Evolutionary conservation across 1,140 invertebrate genomes (phyloP), one percentile per base, ranked within the genome.

Genomic region (honey bee (Apis mellifera)): DNA sequence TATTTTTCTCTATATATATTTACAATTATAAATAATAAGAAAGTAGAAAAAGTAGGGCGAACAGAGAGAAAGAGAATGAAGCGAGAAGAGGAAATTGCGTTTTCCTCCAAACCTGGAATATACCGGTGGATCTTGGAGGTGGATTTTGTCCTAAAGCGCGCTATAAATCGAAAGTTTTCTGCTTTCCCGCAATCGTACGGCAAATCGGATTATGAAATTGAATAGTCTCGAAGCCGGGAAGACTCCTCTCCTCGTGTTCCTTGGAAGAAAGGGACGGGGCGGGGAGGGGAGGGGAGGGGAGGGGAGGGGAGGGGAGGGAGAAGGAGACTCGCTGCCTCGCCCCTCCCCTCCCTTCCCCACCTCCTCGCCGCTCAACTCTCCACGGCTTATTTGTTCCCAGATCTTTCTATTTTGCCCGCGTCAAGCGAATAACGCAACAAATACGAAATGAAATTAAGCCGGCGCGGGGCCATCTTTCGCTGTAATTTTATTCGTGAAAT

Each of bases 171-270:
- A 89, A 89, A 89, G 87, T 89, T 89, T 89, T 88, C 87, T 79
- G 75, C 87, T 89, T 84, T 42, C 32, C 81, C 82, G 77, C 85
- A 87, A 90, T 86, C 85, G 83, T 83, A 78, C 78, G 84, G 81
- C 80, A 90, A 90, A 90, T 90, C 85, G 89, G 87, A 90, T 90
- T 89, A 89, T 83, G 82, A 90, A 90, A 90, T 90, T 89, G 85
- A 90, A 90, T 90, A 88, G 89, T 90, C 83, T 69, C 32, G 68
- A 60, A 78, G 60, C 54, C 62, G 23, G 42, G 26, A n/a, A n/a
- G n/a, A 9, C 21, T 17, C 17, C 12, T 11, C 17, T 17, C 5
- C 3, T 48, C 3, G 11, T 21, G 5, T 17, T 0, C 21, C 17
- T 23, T 0, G 23, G 26, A 4, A 11, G 13, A 21, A 23, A 54